A percentile compares a stretch with the other conserved stretches of the same genome.
These are phyloP conservation scores for Argya squamiceps DNA, from an alignment of 2,797 vertebrate genomes.

Conservation along the genomic window DNA sequence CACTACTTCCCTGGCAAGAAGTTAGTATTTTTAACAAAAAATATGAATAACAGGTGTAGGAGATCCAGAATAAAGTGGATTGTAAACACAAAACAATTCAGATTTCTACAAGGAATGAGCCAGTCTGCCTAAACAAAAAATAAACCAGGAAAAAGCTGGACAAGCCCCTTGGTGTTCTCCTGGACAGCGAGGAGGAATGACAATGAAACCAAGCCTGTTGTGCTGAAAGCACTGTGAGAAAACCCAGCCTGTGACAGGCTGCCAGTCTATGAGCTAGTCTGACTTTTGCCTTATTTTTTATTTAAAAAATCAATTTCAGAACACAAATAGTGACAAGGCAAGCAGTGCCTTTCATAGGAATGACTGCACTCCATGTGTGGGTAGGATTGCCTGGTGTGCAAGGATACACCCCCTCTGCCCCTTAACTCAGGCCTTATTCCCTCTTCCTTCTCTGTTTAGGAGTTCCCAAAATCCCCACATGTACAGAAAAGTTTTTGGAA, in stretches of 20 bases:
- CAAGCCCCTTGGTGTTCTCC: neutral
- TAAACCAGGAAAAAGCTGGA: neutral
- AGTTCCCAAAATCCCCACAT: neutral
- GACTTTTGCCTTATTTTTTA: conserved; percentile 26
- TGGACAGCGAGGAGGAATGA: neutral
- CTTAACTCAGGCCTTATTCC: neutral
- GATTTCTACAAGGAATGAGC: neutral
- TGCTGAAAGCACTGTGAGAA: neutral
- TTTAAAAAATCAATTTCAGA: conserved; percentile 19
- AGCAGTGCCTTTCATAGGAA: neutral
- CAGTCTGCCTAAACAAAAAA: neutral
- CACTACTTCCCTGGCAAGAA: neutral
- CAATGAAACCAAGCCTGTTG: neutral
- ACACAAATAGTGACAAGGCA: neutral
- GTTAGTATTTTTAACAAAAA: neutral
- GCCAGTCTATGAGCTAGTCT: neutral
- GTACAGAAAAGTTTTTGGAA: neutral
- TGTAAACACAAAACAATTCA: neutral
- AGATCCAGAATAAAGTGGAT: neutral
- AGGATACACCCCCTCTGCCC: neutral
- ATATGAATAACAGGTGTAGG: neutral
- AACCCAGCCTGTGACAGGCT: neutral
- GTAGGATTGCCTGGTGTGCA: neutral
- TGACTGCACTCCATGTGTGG: neutral
- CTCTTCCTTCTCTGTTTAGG: neutral